A percentile compares a stretch with the other conserved stretches of the same genome.
Conservation (phyloP, 2,797 vertebrate genomes). For the Bucorvus abyssinicus region DNA sequence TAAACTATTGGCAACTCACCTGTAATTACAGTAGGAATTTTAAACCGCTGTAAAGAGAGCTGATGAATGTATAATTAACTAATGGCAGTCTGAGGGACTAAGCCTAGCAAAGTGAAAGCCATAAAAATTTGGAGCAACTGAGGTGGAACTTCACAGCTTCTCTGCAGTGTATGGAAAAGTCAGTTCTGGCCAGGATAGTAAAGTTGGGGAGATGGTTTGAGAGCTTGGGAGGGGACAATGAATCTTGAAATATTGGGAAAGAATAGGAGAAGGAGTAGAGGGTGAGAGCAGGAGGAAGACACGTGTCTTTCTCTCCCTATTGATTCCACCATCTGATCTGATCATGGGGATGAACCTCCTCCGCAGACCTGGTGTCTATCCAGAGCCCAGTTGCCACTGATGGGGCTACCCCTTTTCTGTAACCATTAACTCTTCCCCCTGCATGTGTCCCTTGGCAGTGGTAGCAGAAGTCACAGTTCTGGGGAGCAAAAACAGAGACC, state of each 20-base stretch:
- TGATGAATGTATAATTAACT: neutral
- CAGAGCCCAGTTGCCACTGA: neutral
- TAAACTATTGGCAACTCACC: neutral
- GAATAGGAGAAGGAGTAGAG: neutral
- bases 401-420: neutral
- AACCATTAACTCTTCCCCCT: neutral
- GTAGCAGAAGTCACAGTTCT: neutral
- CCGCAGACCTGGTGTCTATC: neutral
- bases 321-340: neutral
- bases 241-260: neutral
- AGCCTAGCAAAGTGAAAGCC: neutral
- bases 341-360: neutral
- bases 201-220: neutral
- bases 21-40: conserved; percentile 31
- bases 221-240: neutral
- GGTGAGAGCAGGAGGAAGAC: neutral
- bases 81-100: neutral
- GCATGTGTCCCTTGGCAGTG: neutral
- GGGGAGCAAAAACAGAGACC: neutral
- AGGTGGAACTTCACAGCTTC: neutral
- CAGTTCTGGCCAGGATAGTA: neutral
- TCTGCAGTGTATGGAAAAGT: neutral
- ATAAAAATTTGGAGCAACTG: neutral
- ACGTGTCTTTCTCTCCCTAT: neutral
- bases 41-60: neutral